Conservation (phyloP, 1,140 invertebrate genomes). For the Heterodera carotae region DNA sequence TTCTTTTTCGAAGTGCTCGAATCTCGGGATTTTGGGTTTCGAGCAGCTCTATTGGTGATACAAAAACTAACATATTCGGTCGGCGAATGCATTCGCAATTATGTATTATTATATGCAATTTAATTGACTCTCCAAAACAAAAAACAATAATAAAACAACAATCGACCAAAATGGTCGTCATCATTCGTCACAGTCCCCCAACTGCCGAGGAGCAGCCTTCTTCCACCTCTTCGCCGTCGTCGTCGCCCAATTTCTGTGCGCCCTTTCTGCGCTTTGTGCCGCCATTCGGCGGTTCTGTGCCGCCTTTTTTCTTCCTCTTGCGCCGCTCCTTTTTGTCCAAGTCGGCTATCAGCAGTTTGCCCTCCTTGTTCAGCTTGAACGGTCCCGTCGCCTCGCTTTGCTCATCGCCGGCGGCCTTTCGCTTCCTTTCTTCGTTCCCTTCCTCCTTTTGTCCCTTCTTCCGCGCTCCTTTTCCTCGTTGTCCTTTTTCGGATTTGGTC, state of each 20-base stretch:
- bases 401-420: not conserved
- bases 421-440: constrained; percentile 10
- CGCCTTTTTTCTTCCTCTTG: not conserved
- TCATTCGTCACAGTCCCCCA: too few relatives aligned
- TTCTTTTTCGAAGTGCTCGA: too few relatives aligned
- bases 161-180: not conserved
- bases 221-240: not conserved
- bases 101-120: too few relatives aligned
- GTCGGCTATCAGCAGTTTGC: constrained; percentile 28
- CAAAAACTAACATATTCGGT: too few relatives aligned
- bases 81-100: too few relatives aligned
- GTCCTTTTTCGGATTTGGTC: not conserved
- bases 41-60: too few relatives aligned
- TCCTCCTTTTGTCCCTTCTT: not conserved
- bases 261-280: not conserved
- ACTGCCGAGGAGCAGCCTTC: too few relatives aligned
- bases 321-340: constrained; percentile 22
- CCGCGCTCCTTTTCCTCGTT: not conserved
- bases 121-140: too few relatives aligned
- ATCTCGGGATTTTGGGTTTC: too few relatives aligned
- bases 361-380: constrained; percentile 27
- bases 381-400: not conserved
- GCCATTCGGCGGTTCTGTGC: not conserved
- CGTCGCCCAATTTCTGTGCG: not conserved
- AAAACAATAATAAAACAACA: not conserved